Base-by-base conservation (phyloP, 2,888 invertebrate genomes). In the Erynnis tages region DNA sequence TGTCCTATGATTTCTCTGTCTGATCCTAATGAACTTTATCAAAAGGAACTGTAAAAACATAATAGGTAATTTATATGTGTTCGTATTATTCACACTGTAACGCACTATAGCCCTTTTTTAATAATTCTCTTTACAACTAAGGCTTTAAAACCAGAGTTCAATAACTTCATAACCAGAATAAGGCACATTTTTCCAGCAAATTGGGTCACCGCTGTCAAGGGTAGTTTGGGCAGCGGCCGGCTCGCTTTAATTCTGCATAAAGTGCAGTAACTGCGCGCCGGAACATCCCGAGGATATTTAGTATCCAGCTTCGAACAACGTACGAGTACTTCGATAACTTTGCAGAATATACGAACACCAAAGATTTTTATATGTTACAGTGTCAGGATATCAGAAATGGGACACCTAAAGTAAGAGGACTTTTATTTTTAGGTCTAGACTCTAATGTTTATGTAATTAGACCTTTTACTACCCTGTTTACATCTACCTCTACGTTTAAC, bases 241-340 rank as follows among this genome's bases (percentile, higher is more conserved):
- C 58, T 59, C 60, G 69, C 66, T 72, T 74, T 67, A 70, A 76
- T 74, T 74, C 73, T 69, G 66, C 65, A 69, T 71, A 70, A 67
- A 61, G 50, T 64, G 65, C 57, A 54, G 54, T 54, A 58, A 59
- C 53, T 62, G 57, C 55, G 59, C 57, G 59, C 57, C 54, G 40
- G 49, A 49, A 49, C 49, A 49, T 40, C 41, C 17, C 34, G 41
- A 34, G 34, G 41, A 49, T 41, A 49, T 49, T 49, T 49, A 49
- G 49, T 40, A 27, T 32, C 41, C 49, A 34, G 25, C 41, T 49
- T 13, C 41, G 49, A 41, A 41, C 49, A 41, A 41, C 41, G 41
- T 32, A n/a, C n/a, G n/a, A n/a, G n/a, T n/a, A 32, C 32, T 25
- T 25, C 49, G 41, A 49, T 49, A 49, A 41, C 34, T 21, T 14